These are phyloP conservation scores for Lypha dubia DNA, from an alignment of 2,888 invertebrate genomes.

Conservation along the genomic window DNA sequence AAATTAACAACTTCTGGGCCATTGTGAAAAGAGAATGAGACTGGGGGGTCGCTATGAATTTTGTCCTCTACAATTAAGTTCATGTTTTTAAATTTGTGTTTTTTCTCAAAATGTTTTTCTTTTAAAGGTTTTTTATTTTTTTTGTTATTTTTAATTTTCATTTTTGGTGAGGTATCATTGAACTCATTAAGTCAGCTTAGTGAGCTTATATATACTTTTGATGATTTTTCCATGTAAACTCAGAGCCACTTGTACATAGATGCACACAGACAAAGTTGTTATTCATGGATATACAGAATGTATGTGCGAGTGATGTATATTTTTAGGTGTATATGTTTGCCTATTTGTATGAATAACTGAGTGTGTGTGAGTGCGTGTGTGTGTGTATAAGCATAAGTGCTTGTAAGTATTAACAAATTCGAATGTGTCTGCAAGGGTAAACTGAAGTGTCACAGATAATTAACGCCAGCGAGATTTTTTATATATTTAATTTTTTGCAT, in stretches of 20 bases:
- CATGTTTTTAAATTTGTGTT: conserved; percentile 22
- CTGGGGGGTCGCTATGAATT: not conserved
- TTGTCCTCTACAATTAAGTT: conserved; percentile 19
- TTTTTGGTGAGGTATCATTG: conserved; percentile 64
- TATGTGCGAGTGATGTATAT: too few species aligned
- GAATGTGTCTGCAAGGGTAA: conserved; percentile 63
- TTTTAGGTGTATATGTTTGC: too few species aligned
- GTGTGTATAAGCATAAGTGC: conserved; percentile 22
- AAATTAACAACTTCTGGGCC: conserved; percentile 67
- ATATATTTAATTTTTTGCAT: conserved; percentile 27
- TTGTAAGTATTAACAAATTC: conserved; percentile 31
- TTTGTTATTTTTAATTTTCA: conserved; percentile 21
- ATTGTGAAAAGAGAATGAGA: conserved; percentile 41
- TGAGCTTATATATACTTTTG: conserved; percentile 61
- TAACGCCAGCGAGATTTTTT: conserved; percentile 59
- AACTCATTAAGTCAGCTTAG: conserved; percentile 72
- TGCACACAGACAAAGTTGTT: not conserved
- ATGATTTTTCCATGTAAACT: conserved; percentile 38
- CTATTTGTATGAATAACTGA: not conserved
- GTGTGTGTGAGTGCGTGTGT: not conserved
- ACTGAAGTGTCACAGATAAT: conserved; percentile 71
- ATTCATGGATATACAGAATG: not conserved
- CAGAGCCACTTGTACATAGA: not conserved
- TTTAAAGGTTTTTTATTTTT: too few species aligned
- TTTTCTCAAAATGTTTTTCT: conserved; percentile 1